phyloP scores from a whole-genome alignment of 2,797 vertebrate genomes.

The Ceyx erithaca region DNA sequence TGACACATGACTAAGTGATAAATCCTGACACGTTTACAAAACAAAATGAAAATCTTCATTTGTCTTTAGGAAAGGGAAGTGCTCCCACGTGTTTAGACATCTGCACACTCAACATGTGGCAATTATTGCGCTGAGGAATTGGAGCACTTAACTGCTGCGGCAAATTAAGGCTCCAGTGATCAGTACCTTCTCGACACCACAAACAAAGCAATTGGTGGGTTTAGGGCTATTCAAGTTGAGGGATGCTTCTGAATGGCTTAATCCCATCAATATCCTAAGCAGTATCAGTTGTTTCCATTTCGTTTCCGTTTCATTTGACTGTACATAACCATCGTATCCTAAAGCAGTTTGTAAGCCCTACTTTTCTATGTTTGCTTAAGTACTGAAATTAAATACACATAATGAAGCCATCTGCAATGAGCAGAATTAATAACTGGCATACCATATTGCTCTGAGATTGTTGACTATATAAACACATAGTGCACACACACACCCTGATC shows the following conservation, averaged over 20 bases:
- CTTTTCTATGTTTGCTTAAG: constrained; percentile 71
- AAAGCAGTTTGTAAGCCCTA: constrained; percentile 48
- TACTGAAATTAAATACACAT: constrained; percentile 70
- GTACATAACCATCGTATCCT: background rate
- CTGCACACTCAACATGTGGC: constrained; percentile 84
- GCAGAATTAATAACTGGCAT: constrained; percentile 73
- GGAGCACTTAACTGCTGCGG: constrained; percentile 79
- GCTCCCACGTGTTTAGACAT: constrained; percentile 85
- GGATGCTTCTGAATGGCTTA: constrained; percentile 38
- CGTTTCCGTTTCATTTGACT: constrained; percentile 55
- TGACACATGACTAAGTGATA: constrained; percentile 80
- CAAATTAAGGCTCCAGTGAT: constrained; percentile 75
- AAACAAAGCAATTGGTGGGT: constrained; percentile 46
- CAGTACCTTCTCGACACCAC: constrained; percentile 48
- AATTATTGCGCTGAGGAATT: constrained; percentile 83
- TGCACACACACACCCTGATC: background rate
- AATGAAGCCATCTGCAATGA: constrained; percentile 70
- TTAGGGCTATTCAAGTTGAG: constrained; percentile 16
- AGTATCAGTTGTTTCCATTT: constrained; percentile 25
- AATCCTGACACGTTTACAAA: constrained; percentile 85
- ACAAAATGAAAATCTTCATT: constrained; percentile 82
- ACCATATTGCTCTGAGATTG: constrained; percentile 74
- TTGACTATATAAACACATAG: constrained; percentile 58
- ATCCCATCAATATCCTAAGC: constrained; percentile 51
- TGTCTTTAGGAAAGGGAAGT: constrained; percentile 77